Base-by-base conservation (phyloP, 2,888 invertebrate species). In the Sisyra nigra region DNA sequence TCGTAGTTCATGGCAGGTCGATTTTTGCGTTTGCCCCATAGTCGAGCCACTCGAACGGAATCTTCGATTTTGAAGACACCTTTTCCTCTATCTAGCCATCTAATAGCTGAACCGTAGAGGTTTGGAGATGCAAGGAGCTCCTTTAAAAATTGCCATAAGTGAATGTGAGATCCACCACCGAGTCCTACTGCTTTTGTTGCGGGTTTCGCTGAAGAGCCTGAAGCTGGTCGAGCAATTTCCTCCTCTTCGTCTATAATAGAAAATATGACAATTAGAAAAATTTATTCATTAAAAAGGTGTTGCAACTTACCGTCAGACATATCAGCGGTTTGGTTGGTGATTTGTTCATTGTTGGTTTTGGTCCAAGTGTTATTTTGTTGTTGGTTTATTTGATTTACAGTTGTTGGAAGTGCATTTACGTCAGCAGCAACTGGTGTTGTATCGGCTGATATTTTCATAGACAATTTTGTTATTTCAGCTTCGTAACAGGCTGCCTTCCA, bases 1-100 rank as follows among this genome's bases (percentile, higher is more conserved):
- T 98, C 98, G 68, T 98, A 98, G 71, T 98, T 98, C 97, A 98
- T 98, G 19, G 94, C 94, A 0, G 96, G 94, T 8, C 97, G 74
- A 68, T 98, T 97, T 67, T 98, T 98, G 50, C 97, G 74, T 55
- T 88, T 84, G 47, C 98, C 98, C 98, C 98, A 98, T 43, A 94
- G 74, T 52, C 86, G 75, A n/a, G 98, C 97, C 42, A 98, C 94
- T 52, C 88, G 78, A 19, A 93, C 89, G 9, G 94, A 94, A 66
- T 98, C 96, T 64, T 98, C 97, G 60, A 98, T 98, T 69, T 97
- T 98, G 72, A 98, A 98, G 35, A 97, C 85, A 45, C 94, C 96
- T 63, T 83, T 86, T 62, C 75, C 74, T 57, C 93, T 78, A 63
- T 98, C 94, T 54, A 97, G 68, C 97, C 98, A 98, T 57, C 94